phyloP scores from a whole-genome alignment of 2,797 vertebrate species.

The Acanthurus lineatus region DNA sequence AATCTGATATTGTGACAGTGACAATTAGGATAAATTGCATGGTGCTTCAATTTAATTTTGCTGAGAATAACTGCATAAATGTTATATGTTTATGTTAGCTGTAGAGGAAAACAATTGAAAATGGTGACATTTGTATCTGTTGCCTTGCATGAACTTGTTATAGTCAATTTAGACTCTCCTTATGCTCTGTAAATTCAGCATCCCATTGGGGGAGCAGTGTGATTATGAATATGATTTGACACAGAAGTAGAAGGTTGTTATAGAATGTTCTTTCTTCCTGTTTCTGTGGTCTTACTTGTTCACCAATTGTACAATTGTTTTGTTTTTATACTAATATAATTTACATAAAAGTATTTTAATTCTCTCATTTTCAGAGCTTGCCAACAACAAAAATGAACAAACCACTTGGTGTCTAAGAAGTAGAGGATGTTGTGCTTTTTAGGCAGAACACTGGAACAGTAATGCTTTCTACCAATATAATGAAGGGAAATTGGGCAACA shows the following conservation, averaged over 20 bases:
- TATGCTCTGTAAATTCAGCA: neutral
- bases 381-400: constrained; percentile 19
- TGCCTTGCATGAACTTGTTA: neutral
- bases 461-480: constrained; percentile 25
- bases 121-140: neutral
- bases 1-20: no score
- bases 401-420: neutral
- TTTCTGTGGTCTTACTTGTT: neutral
- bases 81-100: neutral
- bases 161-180: neutral
- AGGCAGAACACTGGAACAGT: constrained; percentile 31
- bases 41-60: neutral
- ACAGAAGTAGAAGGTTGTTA: neutral
- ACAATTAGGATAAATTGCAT: neutral
- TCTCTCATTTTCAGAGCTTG: constrained; percentile 3
- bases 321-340: neutral
- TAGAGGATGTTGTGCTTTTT: constrained; percentile 22
- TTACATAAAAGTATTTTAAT: constrained; percentile 5
- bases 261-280: neutral
- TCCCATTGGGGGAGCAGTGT: neutral
- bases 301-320: neutral
- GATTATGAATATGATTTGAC: constrained; percentile 8
- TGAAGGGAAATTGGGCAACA: constrained; percentile 36
- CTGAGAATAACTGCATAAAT: neutral
- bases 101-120: constrained; percentile 12